A percentile compares a stretch with the other conserved stretches of the same genome.
phyloP scores from a whole-genome alignment of 2,888 invertebrate species.

The Hoplodrina ambigua region DNA sequence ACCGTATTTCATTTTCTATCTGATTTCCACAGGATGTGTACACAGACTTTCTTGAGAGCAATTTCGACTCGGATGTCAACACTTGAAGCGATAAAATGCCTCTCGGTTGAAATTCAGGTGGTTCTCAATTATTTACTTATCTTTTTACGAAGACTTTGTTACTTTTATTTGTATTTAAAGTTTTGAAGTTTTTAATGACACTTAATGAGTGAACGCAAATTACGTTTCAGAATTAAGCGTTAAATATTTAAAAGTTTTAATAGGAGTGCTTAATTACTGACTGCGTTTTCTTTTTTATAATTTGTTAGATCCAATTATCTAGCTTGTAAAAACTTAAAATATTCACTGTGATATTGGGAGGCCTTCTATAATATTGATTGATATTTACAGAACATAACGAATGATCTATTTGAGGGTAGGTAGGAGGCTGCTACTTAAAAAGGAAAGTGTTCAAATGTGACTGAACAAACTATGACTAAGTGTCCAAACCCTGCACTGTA shows the following conservation, averaged over 20 bases:
- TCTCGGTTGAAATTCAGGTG: constrained; percentile 43
- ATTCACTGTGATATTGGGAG: not conserved
- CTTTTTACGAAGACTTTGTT: constrained; percentile 25
- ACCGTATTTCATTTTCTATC: constrained; percentile 56
- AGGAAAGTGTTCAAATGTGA: not conserved
- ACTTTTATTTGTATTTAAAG: constrained; percentile 36
- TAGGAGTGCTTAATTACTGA: not conserved
- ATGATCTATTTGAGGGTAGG: too few species aligned
- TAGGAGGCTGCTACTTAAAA: too few species aligned
- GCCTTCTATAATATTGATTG: not conserved
- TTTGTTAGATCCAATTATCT: not conserved
- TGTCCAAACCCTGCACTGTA: too few species aligned
- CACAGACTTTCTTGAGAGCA: constrained; percentile 56
- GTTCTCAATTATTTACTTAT: constrained; percentile 41
- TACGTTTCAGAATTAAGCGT: constrained; percentile 15
- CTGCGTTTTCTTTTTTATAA: not conserved
- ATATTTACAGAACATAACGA: not conserved
- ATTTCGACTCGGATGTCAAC: constrained; percentile 55
- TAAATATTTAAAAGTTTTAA: constrained; percentile 19
- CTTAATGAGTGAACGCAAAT: constrained; percentile 21
- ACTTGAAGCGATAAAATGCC: constrained; percentile 52
- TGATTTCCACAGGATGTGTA: constrained; percentile 60
- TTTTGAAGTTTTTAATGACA: constrained; percentile 36
- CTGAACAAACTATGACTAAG: not conserved
- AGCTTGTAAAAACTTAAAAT: not conserved